Evolutionary conservation across 2,888 invertebrate species (phyloP).

Genomic region (Andricus curvator): DNA sequence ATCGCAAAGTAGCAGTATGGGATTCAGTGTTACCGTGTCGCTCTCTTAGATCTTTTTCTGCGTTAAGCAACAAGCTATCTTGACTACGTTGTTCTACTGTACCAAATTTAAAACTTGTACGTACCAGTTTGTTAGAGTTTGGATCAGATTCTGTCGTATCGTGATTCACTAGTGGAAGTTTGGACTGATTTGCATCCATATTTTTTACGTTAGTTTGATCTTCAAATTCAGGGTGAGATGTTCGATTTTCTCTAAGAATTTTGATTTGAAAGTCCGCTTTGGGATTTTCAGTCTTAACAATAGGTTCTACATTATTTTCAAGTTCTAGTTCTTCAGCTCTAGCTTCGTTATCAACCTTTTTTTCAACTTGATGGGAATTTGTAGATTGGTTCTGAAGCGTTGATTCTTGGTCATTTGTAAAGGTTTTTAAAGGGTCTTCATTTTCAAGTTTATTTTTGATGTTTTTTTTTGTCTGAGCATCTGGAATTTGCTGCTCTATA

Average conservation of each 20-base stretch:
- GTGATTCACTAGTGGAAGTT: background rate
- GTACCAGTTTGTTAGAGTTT: background rate
- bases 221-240: background rate
- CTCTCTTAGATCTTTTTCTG: conserved; percentile 49
- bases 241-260: background rate
- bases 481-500: background rate
- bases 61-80: conserved; percentile 11
- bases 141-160: background rate
- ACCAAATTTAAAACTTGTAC: background rate
- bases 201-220: background rate
- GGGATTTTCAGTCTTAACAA: background rate
- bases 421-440: background rate
- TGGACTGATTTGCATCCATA: background rate
- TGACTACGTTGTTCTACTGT: background rate
- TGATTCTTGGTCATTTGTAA: background rate
- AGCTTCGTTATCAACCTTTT: background rate
- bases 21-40: background rate
- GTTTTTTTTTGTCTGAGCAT: background rate
- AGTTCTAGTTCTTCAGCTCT: background rate
- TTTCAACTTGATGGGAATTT: background rate
- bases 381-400: background rate
- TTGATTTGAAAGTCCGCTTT: background rate
- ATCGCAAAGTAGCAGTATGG: conserved; percentile 39
- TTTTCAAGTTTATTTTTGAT: background rate
- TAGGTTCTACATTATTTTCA: background rate